Evolutionary conservation across 2,113 vertebrate species (phyloP), one percentile per base, ranked within the genome.

Genomic region (Tenebrosternarchus preto): DNA sequence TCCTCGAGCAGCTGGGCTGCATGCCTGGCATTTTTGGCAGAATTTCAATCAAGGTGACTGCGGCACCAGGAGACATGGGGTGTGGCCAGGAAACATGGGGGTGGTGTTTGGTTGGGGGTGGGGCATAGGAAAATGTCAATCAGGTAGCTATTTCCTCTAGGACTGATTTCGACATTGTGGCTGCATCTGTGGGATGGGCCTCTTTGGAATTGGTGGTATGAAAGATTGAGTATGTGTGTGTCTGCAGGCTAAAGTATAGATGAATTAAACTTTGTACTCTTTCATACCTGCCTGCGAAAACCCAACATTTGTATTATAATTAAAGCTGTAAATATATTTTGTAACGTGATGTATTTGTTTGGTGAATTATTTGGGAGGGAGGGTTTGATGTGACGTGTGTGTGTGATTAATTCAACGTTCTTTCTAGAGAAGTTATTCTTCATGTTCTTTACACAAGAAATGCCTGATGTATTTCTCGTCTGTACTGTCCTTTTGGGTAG

Each of bases 301-400:
- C 31, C 5, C 17, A 31, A 6, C 15, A 19, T 70, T 20, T 67
- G 73, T 59, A 46, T 50, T 11, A 24, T 39, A 12, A 22, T 74
- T 17, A 69, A 39, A 76, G n/a, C 31, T 82, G 66, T 77, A 77
- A 77, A 82, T 82, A 81, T 77, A 77, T 77, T 66, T 73, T 77
- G 39, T 70, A 66, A 77, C 36, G 46, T 67, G 11, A 36, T 4
- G 6, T 22, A 50, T 50, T 50, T 50, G 43, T 50, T 12, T 50
- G 43, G 8, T 50, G 43, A 50, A 2, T 50, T 50, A 50, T 50
- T 50, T 50, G 43, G 8, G 43, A 12, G 43, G 8, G 43, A 9
- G 11, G 39, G 39, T n/a, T n/a, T n/a, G n/a, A n/a, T n/a, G n/a
- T n/a, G n/a, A n/a, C n/a, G 39, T 43, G 39, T 43, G 39, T 43